These are phyloP conservation scores for Drosophila antonietae DNA, from an alignment of 2,888 invertebrate species.

Conservation along the genomic window DNA sequence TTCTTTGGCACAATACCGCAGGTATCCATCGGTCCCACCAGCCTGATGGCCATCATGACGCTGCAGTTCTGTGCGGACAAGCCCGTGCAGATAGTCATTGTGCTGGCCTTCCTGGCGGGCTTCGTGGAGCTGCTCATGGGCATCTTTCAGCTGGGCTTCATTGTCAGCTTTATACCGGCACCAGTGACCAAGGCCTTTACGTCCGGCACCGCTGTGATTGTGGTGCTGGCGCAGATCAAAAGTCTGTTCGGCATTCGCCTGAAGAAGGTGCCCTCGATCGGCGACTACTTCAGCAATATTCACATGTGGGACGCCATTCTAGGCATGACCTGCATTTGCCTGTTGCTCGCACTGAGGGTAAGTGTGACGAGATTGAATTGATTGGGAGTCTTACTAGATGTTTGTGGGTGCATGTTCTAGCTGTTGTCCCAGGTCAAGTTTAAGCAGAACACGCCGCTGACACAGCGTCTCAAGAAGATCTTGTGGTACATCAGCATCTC, in stretches of 20 bases:
- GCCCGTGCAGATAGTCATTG: conserved; percentile 89
- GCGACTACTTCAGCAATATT: conserved; percentile 86
- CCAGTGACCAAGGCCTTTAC: conserved; percentile 94
- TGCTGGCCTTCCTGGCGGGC: conserved; percentile 92
- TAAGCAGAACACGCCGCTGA: conserved; percentile 57
- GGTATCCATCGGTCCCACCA: conserved; percentile 96
- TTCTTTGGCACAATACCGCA: conserved; percentile 94
- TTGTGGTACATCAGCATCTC: conserved; percentile 91
- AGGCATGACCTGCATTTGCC: conserved; percentile 88
- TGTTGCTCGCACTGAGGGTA: conserved; percentile 89
- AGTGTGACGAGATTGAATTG: conserved; percentile 54
- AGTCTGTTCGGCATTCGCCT: conserved; percentile 90
- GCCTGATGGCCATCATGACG: conserved; percentile 95
- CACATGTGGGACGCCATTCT: conserved; percentile 88
- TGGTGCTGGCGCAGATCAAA: conserved; percentile 90
- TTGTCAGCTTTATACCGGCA: conserved; percentile 93
- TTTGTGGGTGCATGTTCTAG: conserved; percentile 33
- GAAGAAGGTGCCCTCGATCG: conserved; percentile 64
- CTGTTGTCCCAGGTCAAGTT: conserved; percentile 74
- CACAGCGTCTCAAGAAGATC: conserved; percentile 85
- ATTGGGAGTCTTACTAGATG: not conserved
- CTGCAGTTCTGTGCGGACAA: conserved; percentile 89
- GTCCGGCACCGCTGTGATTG: conserved; percentile 92
- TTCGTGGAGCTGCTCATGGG: conserved; percentile 92
- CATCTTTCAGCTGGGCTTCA: conserved; percentile 91